Conservation (phyloP, 1,140 invertebrate genomes). For the Zaprionus ghesquierei region DNA sequence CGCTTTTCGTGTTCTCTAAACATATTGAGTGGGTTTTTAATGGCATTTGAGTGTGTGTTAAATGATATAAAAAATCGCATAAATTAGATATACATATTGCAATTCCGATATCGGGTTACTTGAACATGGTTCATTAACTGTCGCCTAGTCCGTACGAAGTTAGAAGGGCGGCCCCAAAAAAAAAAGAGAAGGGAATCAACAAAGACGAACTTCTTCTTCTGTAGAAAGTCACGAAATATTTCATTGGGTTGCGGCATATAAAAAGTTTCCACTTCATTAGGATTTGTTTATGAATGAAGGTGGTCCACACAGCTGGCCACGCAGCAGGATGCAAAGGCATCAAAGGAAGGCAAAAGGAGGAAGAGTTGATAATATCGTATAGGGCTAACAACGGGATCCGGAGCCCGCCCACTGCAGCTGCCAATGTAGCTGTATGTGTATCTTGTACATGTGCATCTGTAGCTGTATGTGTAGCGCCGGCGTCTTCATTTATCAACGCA, state of each 20-base stretch:
- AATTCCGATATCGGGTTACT: conserved; percentile 75
- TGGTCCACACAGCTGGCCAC: conserved; percentile 32
- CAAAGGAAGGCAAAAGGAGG: conserved; percentile 51
- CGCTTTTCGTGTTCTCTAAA: conserved; percentile 48
- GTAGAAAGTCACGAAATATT: conserved; percentile 34
- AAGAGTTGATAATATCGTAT: conserved; percentile 55
- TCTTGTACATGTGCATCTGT: background rate
- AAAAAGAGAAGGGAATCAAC: conserved; percentile 62
- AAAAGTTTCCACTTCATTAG: conserved; percentile 50
- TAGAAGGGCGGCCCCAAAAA: background rate
- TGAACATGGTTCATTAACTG: conserved; percentile 73
- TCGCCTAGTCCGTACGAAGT: background rate
- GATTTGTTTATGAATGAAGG: conserved; percentile 59
- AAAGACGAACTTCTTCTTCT: background rate
- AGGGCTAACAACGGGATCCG: conserved; percentile 24
- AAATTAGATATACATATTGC: conserved; percentile 76
- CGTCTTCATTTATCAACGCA: conserved; percentile 70
- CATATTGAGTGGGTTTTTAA: conserved; percentile 70
- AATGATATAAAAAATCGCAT: conserved; percentile 73
- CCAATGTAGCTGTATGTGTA: conserved; percentile 17
- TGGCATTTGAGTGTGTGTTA: conserved; percentile 69
- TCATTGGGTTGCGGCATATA: background rate
- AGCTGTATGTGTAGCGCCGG: conserved; percentile 57
- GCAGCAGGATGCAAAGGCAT: conserved; percentile 38
- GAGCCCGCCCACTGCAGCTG: conserved; percentile 51